Percentiles rank a stretch among this genome's conserved stretches.
phyloP scores from a whole-genome alignment of 2,113 vertebrate species.

The Ceyx margarethae region DNA sequence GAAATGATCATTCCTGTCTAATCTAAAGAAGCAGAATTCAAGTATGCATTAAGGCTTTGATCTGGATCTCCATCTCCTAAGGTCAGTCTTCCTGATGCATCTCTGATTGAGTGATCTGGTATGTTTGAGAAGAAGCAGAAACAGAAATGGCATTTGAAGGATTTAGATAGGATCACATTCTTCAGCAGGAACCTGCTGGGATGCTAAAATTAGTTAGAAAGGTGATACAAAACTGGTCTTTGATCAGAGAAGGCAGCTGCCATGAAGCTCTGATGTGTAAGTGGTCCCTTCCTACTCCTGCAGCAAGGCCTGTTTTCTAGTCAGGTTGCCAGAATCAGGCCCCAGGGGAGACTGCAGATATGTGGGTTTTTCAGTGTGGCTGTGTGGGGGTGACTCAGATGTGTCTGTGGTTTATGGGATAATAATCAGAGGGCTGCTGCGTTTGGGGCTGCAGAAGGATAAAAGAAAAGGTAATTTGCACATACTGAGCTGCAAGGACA shows the following conservation, averaged over 20 bases:
- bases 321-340: not conserved
- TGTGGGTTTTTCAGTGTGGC: not conserved
- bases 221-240: not conserved
- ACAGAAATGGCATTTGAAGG: not conserved
- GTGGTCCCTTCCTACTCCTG: not conserved
- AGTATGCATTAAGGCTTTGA: constrained; percentile 19
- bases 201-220: constrained; percentile 5
- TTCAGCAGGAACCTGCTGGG: not conserved
- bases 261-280: not conserved
- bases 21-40: constrained; percentile 10
- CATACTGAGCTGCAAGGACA: not conserved
- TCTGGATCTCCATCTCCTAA: constrained; percentile 26
- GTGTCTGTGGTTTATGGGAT: not conserved
- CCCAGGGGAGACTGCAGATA: not conserved
- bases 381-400: not conserved
- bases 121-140: not conserved
- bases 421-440: not conserved
- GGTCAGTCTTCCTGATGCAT: not conserved
- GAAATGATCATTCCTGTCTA: not conserved
- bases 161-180: not conserved
- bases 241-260: constrained; percentile 8
- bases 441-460: not conserved
- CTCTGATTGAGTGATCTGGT: not conserved
- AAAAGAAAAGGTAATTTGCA: not conserved
- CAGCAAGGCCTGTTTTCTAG: not conserved